Evolutionary conservation across 2,888 invertebrate genomes (phyloP).

Genomic region (Harpagoxenus sublaevis): DNA sequence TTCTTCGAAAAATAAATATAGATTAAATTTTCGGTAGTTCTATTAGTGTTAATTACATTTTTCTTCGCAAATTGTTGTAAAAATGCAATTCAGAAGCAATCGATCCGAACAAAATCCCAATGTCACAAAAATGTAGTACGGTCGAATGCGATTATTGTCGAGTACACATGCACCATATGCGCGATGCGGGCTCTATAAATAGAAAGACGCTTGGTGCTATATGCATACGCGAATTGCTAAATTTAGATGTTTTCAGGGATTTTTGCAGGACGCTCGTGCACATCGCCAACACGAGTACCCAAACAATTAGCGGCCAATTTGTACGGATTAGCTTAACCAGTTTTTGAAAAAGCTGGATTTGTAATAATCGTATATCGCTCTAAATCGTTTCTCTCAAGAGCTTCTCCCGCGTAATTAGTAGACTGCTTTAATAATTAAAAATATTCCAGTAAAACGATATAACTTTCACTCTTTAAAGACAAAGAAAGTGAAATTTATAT

Average conservation of each 20-base stretch:
- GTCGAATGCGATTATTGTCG: slow-evolving; percentile 42
- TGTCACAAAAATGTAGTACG: slow-evolving; percentile 34
- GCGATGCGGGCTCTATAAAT: slow-evolving; percentile 54
- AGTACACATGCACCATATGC: not conserved
- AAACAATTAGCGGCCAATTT: slow-evolving; percentile 22
- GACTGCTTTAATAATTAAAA: not conserved
- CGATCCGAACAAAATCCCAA: slow-evolving; percentile 2
- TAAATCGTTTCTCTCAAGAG: not conserved
- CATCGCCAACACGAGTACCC: not conserved
- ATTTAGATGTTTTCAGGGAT: slow-evolving; percentile 49
- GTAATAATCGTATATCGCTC: not conserved
- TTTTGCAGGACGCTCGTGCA: slow-evolving; percentile 25
- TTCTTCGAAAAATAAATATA: no score
- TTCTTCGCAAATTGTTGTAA: not conserved
- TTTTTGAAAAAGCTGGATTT: not conserved
- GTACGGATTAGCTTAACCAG: not conserved
- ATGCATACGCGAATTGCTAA: slow-evolving; percentile 43
- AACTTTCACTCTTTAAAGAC: not conserved
- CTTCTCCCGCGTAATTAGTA: not conserved
- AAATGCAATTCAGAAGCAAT: slow-evolving; percentile 5
- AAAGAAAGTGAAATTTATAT: not conserved
- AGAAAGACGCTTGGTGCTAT: slow-evolving; percentile 22
- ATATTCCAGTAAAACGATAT: not conserved
- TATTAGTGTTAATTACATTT: not conserved
- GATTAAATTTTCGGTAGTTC: no score